Conservation (phyloP, 2,113 vertebrate species). For the Eleginops maclovinus region DNA sequence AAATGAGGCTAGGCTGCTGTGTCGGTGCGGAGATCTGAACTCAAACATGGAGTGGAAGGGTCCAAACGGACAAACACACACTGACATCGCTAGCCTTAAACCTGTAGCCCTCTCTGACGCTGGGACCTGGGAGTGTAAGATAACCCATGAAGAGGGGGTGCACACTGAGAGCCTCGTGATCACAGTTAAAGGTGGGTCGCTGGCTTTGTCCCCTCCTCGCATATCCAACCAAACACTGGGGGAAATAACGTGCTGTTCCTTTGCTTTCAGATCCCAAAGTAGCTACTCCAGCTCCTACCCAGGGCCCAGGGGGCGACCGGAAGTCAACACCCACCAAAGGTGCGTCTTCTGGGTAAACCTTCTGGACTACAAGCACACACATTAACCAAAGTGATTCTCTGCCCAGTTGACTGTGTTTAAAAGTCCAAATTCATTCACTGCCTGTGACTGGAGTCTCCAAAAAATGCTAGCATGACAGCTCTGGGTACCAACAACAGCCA, state of each 20-base stretch:
- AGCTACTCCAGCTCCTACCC: neutral
- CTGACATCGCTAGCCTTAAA: neutral
- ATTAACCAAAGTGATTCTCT: neutral
- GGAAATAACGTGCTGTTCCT: conserved; percentile 14
- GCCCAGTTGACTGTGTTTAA: too few relatives aligned
- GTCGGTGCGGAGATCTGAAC: neutral
- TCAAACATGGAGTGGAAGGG: conserved; percentile 60
- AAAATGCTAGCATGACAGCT: too few relatives aligned
- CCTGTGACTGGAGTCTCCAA: too few relatives aligned
- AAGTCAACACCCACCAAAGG: accelerated
- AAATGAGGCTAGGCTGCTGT: conserved; percentile 29
- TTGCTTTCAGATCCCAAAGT: conserved; percentile 4
- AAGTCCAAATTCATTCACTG: too few relatives aligned
- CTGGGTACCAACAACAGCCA: too few relatives aligned
- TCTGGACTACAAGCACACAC: neutral
- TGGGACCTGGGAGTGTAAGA: conserved; percentile 62
- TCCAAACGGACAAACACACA: accelerated
- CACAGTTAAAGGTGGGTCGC: conserved; percentile 58
- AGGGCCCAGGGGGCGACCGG: accelerated
- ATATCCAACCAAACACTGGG: neutral
- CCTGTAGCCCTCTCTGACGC: neutral
- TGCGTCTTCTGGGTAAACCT: neutral
- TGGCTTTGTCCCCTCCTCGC: neutral
- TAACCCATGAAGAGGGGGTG: accelerated
- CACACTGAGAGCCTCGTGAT: neutral